Evolutionary conservation across 2,888 invertebrate species (phyloP).

Genomic region (Platypus cylindrus): DNA sequence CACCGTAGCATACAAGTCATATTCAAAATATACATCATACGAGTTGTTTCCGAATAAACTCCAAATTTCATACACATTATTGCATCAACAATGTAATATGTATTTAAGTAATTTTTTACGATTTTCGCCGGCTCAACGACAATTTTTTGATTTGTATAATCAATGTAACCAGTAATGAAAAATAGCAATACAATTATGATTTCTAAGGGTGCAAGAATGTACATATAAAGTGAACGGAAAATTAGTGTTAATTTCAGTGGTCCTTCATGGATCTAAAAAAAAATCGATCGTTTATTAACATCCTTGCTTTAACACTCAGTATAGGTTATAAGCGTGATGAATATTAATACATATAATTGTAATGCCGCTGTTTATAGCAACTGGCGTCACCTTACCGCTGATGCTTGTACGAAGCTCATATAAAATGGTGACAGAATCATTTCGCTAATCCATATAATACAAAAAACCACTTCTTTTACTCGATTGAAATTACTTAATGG

Average conservation of each 20-base stretch:
- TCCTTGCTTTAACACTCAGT: too few species aligned
- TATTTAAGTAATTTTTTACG: slow-evolving; percentile 8
- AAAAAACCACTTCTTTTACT: slow-evolving; percentile 11
- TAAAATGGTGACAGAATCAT: slow-evolving; percentile 11
- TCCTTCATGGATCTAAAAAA: too few species aligned
- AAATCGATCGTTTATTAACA: too few species aligned
- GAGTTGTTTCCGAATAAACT: slow-evolving; percentile 6
- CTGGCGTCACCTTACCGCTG: slow-evolving; percentile 10
- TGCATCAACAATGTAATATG: slow-evolving; percentile 9
- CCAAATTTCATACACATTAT: slow-evolving; percentile 11
- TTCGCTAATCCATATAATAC: slow-evolving; percentile 15
- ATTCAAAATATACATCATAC: slow-evolving; percentile 9
- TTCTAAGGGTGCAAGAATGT: slow-evolving; percentile 9
- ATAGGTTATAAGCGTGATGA: too few species aligned
- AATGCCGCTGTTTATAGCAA: too few species aligned
- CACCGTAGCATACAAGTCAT: slow-evolving; percentile 10
- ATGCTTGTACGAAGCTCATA: slow-evolving; percentile 12
- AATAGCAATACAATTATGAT: slow-evolving; percentile 2
- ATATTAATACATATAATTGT: too few species aligned
- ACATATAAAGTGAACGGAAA: slow-evolving; percentile 7
- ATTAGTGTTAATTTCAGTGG: background rate
- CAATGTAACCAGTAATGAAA: slow-evolving; percentile 11
- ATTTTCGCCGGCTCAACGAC: slow-evolving; percentile 10
- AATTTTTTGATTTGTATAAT: slow-evolving; percentile 9
- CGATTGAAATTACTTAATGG: slow-evolving; percentile 19